These are phyloP conservation scores for Chlorospingus flavigularis DNA, from an alignment of 2,797 vertebrate genomes.

Conservation along the genomic window DNA sequence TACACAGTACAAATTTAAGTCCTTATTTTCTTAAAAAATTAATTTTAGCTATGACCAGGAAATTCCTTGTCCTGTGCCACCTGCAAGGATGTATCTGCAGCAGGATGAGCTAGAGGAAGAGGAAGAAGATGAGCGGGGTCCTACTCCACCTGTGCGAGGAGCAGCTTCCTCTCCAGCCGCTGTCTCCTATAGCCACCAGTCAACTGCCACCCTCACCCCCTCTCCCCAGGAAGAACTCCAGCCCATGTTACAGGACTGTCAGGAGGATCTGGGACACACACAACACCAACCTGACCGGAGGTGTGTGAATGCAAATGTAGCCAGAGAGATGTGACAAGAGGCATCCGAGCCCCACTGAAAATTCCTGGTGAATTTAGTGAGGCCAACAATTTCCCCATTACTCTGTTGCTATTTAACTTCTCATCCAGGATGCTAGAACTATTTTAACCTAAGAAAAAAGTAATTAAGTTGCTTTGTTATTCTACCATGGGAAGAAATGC, in stretches of 20 bases:
- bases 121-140: slow-evolving; percentile 91
- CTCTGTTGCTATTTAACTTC: not conserved
- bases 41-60: slow-evolving; percentile 89
- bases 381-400: not conserved
- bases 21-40: slow-evolving; percentile 55
- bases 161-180: slow-evolving; percentile 95
- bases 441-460: not conserved
- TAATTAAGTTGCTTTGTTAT: slow-evolving; percentile 10
- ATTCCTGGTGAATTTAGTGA: not conserved
- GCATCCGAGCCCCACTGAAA: not conserved
- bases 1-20: not conserved
- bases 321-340: not conserved
- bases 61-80: slow-evolving; percentile 90
- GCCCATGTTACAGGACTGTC: slow-evolving; percentile 91
- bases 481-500: not conserved
- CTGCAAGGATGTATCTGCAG: slow-evolving; percentile 95
- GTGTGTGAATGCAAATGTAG: slow-evolving; percentile 69
- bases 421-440: not conserved
- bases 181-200: slow-evolving; percentile 97
- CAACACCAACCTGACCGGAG: slow-evolving; percentile 86
- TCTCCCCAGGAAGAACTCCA: slow-evolving; percentile 96
- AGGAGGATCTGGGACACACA: slow-evolving; percentile 77
- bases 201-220: slow-evolving; percentile 95
- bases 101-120: slow-evolving; percentile 92
- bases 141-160: slow-evolving; percentile 92